Percentiles rank a stretch among this genome's conserved stretches.
Conservation (phyloP, 1,140 invertebrate genomes). For the Camponotus pennsylvanicus region DNA sequence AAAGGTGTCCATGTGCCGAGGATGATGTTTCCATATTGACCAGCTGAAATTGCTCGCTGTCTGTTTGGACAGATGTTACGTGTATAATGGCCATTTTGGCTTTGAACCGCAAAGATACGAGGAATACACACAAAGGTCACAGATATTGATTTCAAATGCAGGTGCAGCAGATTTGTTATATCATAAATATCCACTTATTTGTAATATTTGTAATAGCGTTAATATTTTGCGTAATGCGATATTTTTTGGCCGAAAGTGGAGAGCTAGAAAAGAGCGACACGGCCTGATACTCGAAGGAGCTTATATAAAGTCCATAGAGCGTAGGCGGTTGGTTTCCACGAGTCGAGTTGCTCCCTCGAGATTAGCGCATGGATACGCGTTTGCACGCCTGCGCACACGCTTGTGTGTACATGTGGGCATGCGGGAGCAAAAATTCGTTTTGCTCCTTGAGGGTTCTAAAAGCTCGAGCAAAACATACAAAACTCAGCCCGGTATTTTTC, state of each 20-base stretch:
- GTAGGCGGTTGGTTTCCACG: constrained; percentile 43
- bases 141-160: constrained; percentile 33
- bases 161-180: constrained; percentile 24
- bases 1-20: constrained; percentile 22
- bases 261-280: background rate
- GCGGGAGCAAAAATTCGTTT: constrained; percentile 51
- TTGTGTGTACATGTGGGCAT: background rate
- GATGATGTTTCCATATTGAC: constrained; percentile 71
- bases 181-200: too few relatives aligned
- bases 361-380: constrained; percentile 46
- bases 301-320: constrained; percentile 14
- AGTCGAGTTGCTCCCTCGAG: constrained; percentile 60
- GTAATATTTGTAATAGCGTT: too few relatives aligned
- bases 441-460: constrained; percentile 22
- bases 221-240: background rate
- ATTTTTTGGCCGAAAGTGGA: background rate
- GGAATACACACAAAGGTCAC: constrained; percentile 8
- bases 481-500: constrained; percentile 27
- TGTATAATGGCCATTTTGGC: constrained; percentile 66
- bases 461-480: constrained; percentile 38
- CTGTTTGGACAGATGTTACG: constrained; percentile 73
- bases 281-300: constrained; percentile 28
- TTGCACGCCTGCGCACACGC: background rate
- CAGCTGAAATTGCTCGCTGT: constrained; percentile 72
- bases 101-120: constrained; percentile 51